Conservation (phyloP, 1,140 invertebrate genomes). For the Scylla paramamosain region DNA sequence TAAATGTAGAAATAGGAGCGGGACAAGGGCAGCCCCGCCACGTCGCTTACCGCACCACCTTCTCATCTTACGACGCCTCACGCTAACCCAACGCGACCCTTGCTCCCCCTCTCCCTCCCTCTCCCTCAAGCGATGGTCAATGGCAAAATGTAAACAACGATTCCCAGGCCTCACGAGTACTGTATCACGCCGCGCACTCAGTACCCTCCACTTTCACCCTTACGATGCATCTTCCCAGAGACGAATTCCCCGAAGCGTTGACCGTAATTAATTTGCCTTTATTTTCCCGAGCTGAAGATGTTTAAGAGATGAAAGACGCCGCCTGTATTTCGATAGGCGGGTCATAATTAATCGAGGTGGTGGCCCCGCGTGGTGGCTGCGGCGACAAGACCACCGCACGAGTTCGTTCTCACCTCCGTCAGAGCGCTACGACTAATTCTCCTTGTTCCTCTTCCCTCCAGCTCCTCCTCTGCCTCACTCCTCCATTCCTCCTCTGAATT, state of each 20-base stretch:
- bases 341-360: constrained; percentile 70
- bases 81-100: background rate
- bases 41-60: background rate
- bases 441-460: background rate
- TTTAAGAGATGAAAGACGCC: constrained; percentile 73
- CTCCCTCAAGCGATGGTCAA: constrained; percentile 43
- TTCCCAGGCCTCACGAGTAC: constrained; percentile 50
- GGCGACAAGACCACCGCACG: background rate
- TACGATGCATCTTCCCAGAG: background rate
- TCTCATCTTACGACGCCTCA: constrained; percentile 8
- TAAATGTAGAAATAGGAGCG: background rate
- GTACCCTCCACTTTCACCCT: constrained; percentile 1
- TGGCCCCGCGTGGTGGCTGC: constrained; percentile 42
- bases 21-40: background rate
- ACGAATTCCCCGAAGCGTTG: constrained; percentile 29
- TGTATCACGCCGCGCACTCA: constrained; percentile 21
- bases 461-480: background rate
- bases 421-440: background rate
- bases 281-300: constrained; percentile 70
- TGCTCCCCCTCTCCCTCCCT: background rate
- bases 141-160: constrained; percentile 69
- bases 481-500: background rate
- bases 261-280: constrained; percentile 71
- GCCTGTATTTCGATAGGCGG: constrained; percentile 71
- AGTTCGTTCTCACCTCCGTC: background rate